Evolutionary conservation across 2,113 vertebrate species (phyloP), one percentile per base, ranked within the genome.

Genomic region (Jaculus jaculus): DNA sequence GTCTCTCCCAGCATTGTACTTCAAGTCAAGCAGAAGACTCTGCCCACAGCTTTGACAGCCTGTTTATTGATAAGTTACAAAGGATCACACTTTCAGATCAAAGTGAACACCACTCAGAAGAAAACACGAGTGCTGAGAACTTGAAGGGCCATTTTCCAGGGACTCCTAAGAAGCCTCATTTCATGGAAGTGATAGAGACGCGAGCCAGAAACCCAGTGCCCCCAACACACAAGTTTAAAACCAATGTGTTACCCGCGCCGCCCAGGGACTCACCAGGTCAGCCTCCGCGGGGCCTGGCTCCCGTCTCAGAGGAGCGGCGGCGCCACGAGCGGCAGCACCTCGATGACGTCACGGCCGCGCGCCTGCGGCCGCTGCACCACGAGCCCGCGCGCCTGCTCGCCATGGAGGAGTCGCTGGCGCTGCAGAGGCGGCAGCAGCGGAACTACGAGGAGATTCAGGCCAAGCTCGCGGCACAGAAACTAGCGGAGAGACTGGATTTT

Each of bases 281-380:
- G 0, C 98, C 98, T 4, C 97, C 96, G 39, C 95, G 90, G 21
- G 80, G n/a, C n/a, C n/a, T 39, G 28, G 97, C 97, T 10, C 98
- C 96, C 0, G 30, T 98, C 98, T 4, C 89, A 2, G 98, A 98
- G 87, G 98, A 98, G 77, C 98, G 98, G 91, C 96, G 90, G 89
- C 98, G 97, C 87, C 97, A 94, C 47, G 99, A 99, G 86, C 98
- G 96, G 96, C 98, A 99, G 95, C 99, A 99, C 92, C 97, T 99
- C 37, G 98, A 99, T 97, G 99, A 99, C 84, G 97, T 99, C 97
- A 99, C 99, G 68, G 98, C 99, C 3, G 99, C 99, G 30, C 99
- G 96, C 51, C 98, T 99, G 39, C 98, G 99, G 9, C 99, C 98
- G 0, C 98, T 99, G 32, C 98, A 99, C 96, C 97, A 99, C 87